A percentile compares a stretch with the other conserved stretches of the same genome.
These are phyloP conservation scores for Pristionchus maxplancki DNA, from an alignment of 2,888 invertebrate genomes.

Conservation along the genomic window DNA sequence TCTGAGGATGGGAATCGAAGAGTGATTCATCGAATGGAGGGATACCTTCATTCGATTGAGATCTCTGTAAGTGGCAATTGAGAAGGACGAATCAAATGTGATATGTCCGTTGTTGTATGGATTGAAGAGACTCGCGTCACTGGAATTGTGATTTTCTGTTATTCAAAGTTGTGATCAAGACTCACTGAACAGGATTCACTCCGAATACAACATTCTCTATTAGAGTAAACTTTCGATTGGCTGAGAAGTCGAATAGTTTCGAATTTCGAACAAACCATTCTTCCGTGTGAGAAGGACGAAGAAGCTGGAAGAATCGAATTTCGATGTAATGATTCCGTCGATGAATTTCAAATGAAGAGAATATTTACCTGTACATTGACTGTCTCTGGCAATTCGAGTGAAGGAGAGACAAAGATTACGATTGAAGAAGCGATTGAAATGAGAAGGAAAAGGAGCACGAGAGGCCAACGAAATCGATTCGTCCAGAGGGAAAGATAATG, in stretches of 20 bases:
- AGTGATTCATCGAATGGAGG: not conserved
- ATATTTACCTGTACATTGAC: conserved; percentile 42
- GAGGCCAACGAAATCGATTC: not conserved
- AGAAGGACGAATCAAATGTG: conserved; percentile 19
- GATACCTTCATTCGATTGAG: conserved; percentile 34
- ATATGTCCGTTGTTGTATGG: conserved; percentile 42
- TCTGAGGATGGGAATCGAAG: not conserved
- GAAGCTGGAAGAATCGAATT: not conserved
- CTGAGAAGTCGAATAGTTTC: conserved; percentile 40
- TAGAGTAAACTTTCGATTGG: conserved; percentile 23
- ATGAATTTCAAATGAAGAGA: not conserved
- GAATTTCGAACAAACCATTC: conserved; percentile 48
- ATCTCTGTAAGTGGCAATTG: conserved; percentile 13
- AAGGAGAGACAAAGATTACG: conserved; percentile 28
- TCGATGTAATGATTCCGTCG: too few species aligned
- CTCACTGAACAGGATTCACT: conserved; percentile 46
- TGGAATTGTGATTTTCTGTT: not conserved
- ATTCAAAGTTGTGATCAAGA: not conserved
- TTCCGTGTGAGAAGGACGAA: conserved; percentile 23
- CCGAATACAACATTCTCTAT: conserved; percentile 32
- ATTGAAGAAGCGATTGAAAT: not conserved
- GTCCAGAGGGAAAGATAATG: conserved; percentile 4
- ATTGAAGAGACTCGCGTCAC: conserved; percentile 47
- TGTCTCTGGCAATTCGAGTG: conserved; percentile 25
- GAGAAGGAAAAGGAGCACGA: conserved; percentile 3